Percentiles rank a stretch among this genome's conserved stretches.
Conservation (phyloP, 2,797 vertebrate genomes). For the Falco biarmicus region DNA sequence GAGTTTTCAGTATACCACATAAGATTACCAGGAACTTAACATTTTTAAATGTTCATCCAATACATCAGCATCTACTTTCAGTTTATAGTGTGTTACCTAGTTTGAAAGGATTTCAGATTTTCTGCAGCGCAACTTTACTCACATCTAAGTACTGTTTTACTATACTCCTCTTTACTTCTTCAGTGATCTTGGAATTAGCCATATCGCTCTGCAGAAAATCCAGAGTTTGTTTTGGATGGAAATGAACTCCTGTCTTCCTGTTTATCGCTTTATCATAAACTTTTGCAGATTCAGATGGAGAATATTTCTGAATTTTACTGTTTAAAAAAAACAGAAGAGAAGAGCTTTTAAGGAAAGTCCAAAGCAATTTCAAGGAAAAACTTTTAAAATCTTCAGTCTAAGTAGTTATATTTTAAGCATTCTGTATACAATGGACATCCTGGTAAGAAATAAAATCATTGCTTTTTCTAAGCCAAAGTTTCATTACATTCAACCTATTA, state of each 20-base stretch:
- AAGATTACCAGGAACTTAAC: neutral
- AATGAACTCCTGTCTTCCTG: conserved; percentile 91
- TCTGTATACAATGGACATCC: neutral
- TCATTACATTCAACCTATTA: neutral
- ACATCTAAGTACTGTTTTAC: conserved; percentile 96
- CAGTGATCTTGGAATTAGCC: conserved; percentile 83
- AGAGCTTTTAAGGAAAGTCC: neutral
- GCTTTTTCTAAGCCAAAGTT: neutral
- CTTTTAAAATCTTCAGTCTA: neutral
- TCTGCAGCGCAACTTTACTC: conserved; percentile 66
- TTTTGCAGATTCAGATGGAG: conserved; percentile 95
- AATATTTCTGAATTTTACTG: conserved; percentile 99
- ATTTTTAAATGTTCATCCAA: neutral
- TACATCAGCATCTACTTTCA: neutral
- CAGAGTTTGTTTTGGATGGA: conserved; percentile 93
- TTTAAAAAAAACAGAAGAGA: conserved; percentile 54
- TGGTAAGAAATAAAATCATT: neutral
- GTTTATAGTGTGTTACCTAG: neutral
- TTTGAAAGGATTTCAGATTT: neutral
- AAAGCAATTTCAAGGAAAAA: neutral
- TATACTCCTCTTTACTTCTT: conserved; percentile 91
- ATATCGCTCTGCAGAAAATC: conserved; percentile 88
- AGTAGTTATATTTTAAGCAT: neutral
- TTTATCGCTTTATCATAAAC: conserved; percentile 97
- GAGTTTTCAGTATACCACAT: neutral